These are phyloP conservation scores for Drosophila albomicans DNA, from an alignment of 1,140 invertebrate genomes.

Conservation along the genomic window DNA sequence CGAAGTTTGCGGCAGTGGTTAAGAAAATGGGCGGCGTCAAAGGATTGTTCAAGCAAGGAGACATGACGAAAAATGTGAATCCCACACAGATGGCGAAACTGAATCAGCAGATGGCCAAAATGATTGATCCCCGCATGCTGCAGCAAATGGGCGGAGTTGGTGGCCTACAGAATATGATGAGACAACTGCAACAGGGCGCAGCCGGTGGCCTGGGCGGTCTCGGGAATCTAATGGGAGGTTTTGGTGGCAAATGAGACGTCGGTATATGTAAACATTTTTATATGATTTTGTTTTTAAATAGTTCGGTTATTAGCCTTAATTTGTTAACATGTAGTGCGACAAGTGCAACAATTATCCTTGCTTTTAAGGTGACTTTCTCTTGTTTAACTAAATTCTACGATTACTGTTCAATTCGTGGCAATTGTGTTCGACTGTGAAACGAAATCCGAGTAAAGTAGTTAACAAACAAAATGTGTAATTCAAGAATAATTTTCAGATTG, in stretches of 20 bases:
- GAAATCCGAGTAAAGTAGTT: slow-evolving; percentile 33
- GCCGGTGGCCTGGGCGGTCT: slow-evolving; percentile 88
- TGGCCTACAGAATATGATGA: slow-evolving; percentile 99
- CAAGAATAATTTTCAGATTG: background rate
- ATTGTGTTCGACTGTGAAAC: slow-evolving; percentile 28
- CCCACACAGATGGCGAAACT: slow-evolving; percentile 99
- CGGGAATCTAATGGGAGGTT: slow-evolving; percentile 91
- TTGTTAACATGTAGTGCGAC: slow-evolving; percentile 38
- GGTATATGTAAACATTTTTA: slow-evolving; percentile 60
- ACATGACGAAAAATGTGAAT: slow-evolving; percentile 99
- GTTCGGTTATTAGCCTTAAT: slow-evolving; percentile 72
- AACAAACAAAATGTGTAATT: background rate
- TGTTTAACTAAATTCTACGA: slow-evolving; percentile 40
- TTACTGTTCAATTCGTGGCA: slow-evolving; percentile 27
- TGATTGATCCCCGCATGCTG: slow-evolving; percentile 99
- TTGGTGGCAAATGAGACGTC: slow-evolving; percentile 81
- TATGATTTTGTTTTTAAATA: slow-evolving; percentile 72
- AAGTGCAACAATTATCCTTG: slow-evolving; percentile 34
- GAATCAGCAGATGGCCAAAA: slow-evolving; percentile 99
- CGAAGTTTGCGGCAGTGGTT: slow-evolving; percentile 99
- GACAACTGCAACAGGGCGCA: slow-evolving; percentile 96
- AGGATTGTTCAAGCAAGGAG: slow-evolving; percentile 98
- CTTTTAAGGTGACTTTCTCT: slow-evolving; percentile 27
- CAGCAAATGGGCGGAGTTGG: slow-evolving; percentile 98
- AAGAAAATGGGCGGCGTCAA: slow-evolving; percentile 99